phyloP scores from a whole-genome alignment of 2,888 invertebrate species.

The Alitta virens region DNA sequence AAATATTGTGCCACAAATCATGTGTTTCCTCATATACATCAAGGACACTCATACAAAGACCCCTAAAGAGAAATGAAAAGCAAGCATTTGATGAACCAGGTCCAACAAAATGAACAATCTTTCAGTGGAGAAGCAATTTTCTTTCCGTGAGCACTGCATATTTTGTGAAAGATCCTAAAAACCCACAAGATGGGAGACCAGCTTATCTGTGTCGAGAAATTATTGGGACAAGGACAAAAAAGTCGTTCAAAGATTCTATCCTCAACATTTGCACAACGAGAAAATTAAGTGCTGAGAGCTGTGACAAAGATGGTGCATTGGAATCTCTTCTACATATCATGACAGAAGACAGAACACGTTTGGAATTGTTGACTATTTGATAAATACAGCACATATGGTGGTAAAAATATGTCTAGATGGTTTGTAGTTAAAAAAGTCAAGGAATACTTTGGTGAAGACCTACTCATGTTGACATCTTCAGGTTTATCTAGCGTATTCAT shows the following conservation, averaged over 20 bases:
- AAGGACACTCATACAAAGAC: not conserved
- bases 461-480: slow-evolving; percentile 1
- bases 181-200: not conserved
- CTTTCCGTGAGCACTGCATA: not conserved
- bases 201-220: not conserved
- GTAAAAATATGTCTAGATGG: not conserved
- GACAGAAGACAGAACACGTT: not conserved
- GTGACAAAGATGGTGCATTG: not conserved
- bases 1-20: not conserved
- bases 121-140: not conserved
- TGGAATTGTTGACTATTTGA: slow-evolving; percentile 5
- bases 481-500: not conserved
- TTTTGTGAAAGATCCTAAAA: slow-evolving; percentile 1
- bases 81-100: not conserved
- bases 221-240: not conserved
- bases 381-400: not conserved
- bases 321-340: not conserved
- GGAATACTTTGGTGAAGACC: not conserved
- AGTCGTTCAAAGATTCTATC: not conserved
- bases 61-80: not conserved
- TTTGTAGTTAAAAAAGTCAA: not conserved
- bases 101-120: not conserved
- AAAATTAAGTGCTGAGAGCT: slow-evolving; percentile 33
- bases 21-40: slow-evolving; percentile 1
- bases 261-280: not conserved